Evolutionary conservation across 2,797 vertebrate species (phyloP), one percentile per base, ranked within the genome.

Genomic region (Gymnothorax javanicus): DNA sequence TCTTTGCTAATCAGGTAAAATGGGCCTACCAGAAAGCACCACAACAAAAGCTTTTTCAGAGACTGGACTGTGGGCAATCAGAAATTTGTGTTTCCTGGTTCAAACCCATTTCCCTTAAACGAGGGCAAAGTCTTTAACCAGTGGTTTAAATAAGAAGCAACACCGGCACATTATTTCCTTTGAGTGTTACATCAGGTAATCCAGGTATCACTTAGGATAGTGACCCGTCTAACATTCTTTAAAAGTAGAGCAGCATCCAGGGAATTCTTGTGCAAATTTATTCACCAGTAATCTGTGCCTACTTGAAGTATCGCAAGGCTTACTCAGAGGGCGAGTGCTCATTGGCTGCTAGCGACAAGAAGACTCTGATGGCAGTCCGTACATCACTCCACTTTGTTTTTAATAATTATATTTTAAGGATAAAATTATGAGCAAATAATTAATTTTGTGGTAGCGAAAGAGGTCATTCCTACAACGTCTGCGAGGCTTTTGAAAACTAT

Each of bases 1-100:
- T 33, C 71, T 75, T 43, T 75, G 27, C 71, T 43, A 33, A 43
- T 13, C 75, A 81, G 77, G 52, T 33, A 81, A 81, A 81, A 81
- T 54, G 20, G 77, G 52, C 50, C 9, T 0, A 56, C 20, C 23
- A 52, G 15, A 77, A 5, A 52, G 43, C 52, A 77, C 15, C 17
- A 50, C 43, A 17, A 77, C 52, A 56, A 56, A 81, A 20, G 52
- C 77, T 77, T 52, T 50, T 13, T 17, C 13, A 52, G 73, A 52
- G 4, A 77, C 73, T 43, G 52, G 73, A 52, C 43, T 52, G 15
- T 52, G 17, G 20, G 27, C 11, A 33, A 0, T 56, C 52, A 17
- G 7, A 43, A 15, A 43, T 56, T 81, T n/a, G 20, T 81, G n/a
- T 56, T 81, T 43, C 50, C 77, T 15, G 23, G 52, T 77, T 77